phyloP scores from a whole-genome alignment of 2,113 vertebrate genomes.

The Ciconia boyciana region DNA sequence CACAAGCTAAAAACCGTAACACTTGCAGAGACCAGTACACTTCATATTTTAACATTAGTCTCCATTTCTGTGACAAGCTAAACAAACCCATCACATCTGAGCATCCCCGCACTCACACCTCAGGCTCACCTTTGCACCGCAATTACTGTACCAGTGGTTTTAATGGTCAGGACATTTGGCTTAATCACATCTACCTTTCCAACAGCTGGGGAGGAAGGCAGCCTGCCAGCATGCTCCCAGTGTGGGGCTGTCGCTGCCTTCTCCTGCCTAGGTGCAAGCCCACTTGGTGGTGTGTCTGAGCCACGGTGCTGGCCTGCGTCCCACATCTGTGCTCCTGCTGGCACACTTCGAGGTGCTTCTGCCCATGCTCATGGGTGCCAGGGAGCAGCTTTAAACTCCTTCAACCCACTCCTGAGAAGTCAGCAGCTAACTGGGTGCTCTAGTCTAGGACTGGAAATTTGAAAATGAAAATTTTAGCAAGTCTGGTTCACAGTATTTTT shows the following conservation, averaged over 20 bases:
- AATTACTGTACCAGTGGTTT: not conserved
- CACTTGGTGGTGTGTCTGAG: rapidly evolving
- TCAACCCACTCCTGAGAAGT: not conserved
- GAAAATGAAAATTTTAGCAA: not conserved
- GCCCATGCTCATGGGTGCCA: not conserved
- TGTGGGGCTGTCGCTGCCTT: not conserved
- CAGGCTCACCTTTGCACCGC: not conserved
- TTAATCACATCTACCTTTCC: not conserved
- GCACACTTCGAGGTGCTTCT: not conserved
- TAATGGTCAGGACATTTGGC: not conserved
- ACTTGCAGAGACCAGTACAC: not conserved
- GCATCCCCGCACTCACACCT: not conserved
- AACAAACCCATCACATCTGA: not conserved
- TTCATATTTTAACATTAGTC: not conserved
- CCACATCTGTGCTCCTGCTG: not conserved
- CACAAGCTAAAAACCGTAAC: not conserved
- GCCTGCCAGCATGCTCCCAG: not conserved
- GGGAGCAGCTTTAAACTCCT: not conserved
- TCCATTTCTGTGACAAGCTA: not conserved
- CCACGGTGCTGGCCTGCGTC: rapidly evolving
- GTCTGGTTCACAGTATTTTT: not conserved
- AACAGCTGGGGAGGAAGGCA: not conserved
- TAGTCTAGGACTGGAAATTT: not conserved
- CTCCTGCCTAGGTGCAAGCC: not conserved
- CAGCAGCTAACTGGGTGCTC: not conserved